Conservation (phyloP, 2,797 vertebrate species). For the Lerista edwardsae region DNA sequence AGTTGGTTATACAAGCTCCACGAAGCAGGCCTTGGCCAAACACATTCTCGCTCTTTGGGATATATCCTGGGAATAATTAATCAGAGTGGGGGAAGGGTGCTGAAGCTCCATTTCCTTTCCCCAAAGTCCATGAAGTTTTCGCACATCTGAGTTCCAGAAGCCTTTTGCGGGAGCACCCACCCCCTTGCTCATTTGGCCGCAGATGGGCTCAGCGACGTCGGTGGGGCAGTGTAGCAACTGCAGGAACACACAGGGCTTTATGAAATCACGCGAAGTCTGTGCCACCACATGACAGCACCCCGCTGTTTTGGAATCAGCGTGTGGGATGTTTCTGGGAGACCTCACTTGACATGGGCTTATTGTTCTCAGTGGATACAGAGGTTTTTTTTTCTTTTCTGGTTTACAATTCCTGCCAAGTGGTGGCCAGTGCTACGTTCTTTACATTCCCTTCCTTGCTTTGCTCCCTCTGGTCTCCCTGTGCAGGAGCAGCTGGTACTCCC, state of each 20-base stretch:
- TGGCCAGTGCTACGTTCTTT: neutral
- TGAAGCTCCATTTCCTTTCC: neutral
- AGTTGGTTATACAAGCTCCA: neutral
- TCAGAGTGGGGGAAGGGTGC: neutral
- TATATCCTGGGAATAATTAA: conserved; percentile 36
- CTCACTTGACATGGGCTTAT: conserved; percentile 5
- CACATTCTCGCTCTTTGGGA: neutral
- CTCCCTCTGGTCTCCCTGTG: neutral
- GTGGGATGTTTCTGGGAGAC: neutral
- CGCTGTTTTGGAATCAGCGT: neutral
- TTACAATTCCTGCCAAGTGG: neutral
- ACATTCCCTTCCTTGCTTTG: neutral
- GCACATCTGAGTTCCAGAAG: neutral
- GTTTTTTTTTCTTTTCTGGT: neutral
- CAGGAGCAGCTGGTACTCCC: neutral
- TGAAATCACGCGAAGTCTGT: neutral
- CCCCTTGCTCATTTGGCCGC: neutral
- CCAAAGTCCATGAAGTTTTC: fast-evolving
- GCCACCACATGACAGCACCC: neutral
- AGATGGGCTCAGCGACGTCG: neutral
- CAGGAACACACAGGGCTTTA: conserved; percentile 40
- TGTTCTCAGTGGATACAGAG: conserved; percentile 23
- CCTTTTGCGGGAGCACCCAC: neutral
- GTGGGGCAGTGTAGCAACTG: neutral
- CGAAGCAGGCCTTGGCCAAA: neutral